These are phyloP conservation scores for Aphelinus atriplicis DNA, from an alignment of 1,140 invertebrate genomes.

Conservation along the genomic window DNA sequence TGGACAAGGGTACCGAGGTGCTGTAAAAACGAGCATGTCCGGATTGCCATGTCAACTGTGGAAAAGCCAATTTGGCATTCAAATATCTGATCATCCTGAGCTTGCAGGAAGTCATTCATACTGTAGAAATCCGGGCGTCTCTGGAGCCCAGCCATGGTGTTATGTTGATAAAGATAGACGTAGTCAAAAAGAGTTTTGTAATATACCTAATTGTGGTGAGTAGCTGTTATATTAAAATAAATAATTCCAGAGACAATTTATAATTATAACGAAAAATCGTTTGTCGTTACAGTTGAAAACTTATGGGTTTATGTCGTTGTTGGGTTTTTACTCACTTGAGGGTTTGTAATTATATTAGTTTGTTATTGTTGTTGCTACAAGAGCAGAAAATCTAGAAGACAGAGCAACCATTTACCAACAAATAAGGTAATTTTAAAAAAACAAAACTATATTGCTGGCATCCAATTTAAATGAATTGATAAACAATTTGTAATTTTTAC, in stretches of 20 bases:
- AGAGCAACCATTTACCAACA: conserved; percentile 59
- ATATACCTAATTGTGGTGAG: conserved; percentile 84
- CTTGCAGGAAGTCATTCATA: conserved; percentile 88
- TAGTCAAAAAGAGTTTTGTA: conserved; percentile 79
- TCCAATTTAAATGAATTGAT: conserved; percentile 95
- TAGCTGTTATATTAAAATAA: conserved; percentile 67
- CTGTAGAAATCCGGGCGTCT: conserved; percentile 90
- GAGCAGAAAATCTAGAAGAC: conserved; percentile 57
- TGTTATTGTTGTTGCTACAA: conserved; percentile 64
- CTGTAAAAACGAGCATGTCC: conserved; percentile 75
- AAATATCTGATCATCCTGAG: conserved; percentile 81
- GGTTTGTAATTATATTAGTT: conserved; percentile 63
- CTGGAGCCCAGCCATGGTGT: conserved; percentile 89
- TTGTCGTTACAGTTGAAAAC: conserved; percentile 56
- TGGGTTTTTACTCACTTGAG: conserved; percentile 65
- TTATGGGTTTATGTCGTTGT: conserved; percentile 70
- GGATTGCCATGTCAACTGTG: conserved; percentile 84
- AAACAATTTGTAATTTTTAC: conserved; percentile 58
- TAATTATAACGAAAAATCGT: too few relatives aligned
- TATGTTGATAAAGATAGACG: conserved; percentile 77
- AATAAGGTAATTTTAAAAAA: conserved; percentile 52
- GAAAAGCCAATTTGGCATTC: conserved; percentile 80
- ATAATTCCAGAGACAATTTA: conserved; percentile 49
- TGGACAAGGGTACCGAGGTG: conserved; percentile 84
- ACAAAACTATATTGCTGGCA: background rate